These are phyloP conservation scores for Anguilla japonica DNA, from an alignment of 2,113 vertebrate genomes.

Conservation along the genomic window DNA sequence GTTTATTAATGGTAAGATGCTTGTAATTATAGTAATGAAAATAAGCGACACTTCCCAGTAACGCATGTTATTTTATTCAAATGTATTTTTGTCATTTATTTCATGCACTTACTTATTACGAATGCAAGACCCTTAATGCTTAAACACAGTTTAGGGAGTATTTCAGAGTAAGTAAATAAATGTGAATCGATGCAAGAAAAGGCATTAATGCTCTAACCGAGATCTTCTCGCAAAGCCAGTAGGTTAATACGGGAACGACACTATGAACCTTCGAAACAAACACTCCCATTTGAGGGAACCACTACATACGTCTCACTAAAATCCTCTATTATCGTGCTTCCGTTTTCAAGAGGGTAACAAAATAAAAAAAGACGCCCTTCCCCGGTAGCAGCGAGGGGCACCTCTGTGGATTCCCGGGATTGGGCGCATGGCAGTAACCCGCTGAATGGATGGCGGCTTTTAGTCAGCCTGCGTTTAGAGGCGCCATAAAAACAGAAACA, in stretches of 20 bases:
- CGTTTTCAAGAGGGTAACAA: neutral
- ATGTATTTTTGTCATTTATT: neutral
- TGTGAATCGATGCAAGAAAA: neutral
- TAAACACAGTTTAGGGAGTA: neutral
- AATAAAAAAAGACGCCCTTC: neutral
- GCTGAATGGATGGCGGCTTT: slow-evolving; percentile 26
- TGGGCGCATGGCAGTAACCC: slow-evolving; percentile 36
- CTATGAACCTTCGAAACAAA: neutral
- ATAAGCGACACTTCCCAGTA: too few species aligned
- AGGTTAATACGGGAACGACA: neutral
- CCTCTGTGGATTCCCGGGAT: neutral
- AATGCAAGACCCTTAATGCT: neutral
- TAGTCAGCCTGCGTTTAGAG: slow-evolving; percentile 29
- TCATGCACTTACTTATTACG: neutral
- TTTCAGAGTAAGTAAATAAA: neutral
- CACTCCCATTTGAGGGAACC: neutral
- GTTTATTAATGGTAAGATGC: too few species aligned
- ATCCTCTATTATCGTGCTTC: neutral
- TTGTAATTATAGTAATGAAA: too few species aligned
- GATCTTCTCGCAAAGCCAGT: neutral
- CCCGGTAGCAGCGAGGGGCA: neutral
- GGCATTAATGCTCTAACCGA: neutral
- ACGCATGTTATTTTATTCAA: neutral
- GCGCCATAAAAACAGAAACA: slow-evolving; percentile 9
- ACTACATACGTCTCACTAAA: neutral